Evolutionary conservation across 2,888 invertebrate genomes (phyloP), one percentile per base, ranked within the genome.

Genomic region (Brenthis hecate): DNA sequence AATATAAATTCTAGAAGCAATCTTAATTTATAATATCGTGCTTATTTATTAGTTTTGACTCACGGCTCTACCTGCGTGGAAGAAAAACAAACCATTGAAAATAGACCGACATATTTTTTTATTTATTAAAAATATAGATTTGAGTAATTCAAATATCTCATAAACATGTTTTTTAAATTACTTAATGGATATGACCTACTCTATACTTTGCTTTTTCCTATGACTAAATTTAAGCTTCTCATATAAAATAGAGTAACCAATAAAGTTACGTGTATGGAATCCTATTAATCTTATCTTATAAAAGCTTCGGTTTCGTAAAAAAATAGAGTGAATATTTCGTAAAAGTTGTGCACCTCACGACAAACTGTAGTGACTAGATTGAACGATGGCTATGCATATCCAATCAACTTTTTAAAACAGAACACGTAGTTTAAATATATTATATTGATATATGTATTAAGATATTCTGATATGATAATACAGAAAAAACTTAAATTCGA

Each of bases 301-400:
- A 57, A 66, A 69, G 63, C 66, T 71, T 74, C 72, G 68, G 71
- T 72, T 65, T 65, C 63, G 53, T 69, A 66, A 69, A 71, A 75
- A 68, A 74, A 68, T 71, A 66, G 61, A 74, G 68, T 68, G 78
- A 80, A 76, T 77, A 78, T 79, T 74, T 77, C 51, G 76, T 75
- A 79, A 81, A 83, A 84, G 78, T 83, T 77, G 74, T 76, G 69
- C 78, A 80, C 80, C 85, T 85, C 87, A 85, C 84, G 80, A 81
- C 81, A 83, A 85, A 83, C 84, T 82, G 78, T 80, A 70, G 58
- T 57, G 73, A 72, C 69, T 75, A 68, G 76, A 77, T 81, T 83
- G 82, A 83, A 79, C 80, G 81, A 85, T 83, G 84, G 81, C 74
- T 75, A 78, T 76, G 85, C 81, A 85, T 86, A 6, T 53, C 16